These are phyloP conservation scores for Thecocarcelia acutangulata DNA, from an alignment of 2,888 invertebrate species.

Conservation along the genomic window DNA sequence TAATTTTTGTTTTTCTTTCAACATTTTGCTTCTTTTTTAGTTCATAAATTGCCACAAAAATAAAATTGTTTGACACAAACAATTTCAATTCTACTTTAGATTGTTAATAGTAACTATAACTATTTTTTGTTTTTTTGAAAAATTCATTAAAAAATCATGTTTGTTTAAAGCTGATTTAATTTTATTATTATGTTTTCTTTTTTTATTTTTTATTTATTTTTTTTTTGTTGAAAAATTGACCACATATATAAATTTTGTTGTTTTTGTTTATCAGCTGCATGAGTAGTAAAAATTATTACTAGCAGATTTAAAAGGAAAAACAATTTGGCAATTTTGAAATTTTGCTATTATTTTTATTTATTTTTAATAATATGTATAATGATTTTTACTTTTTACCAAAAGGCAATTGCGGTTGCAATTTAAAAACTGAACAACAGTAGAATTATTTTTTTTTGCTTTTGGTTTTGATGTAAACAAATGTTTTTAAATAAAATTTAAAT, in stretches of 20 bases:
- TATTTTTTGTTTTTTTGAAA: neutral
- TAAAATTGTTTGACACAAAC: constrained; percentile 54
- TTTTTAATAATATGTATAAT: constrained; percentile 21
- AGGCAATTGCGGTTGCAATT: constrained; percentile 31
- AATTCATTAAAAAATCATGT: constrained; percentile 54
- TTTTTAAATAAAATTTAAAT: constrained; percentile 22
- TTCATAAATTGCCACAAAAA: constrained; percentile 40
- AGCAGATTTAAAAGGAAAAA: constrained; percentile 15
- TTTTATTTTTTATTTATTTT: neutral
- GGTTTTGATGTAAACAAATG: neutral
- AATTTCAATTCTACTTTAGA: constrained; percentile 34
- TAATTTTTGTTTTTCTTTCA: neutral
- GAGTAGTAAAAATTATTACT: neutral
- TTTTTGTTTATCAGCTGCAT: constrained; percentile 31
- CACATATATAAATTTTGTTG: constrained; percentile 40
- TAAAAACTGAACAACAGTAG: constrained; percentile 24
- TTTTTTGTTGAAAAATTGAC: constrained; percentile 16
- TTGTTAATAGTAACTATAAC: neutral
- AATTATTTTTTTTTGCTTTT: constrained; percentile 25
- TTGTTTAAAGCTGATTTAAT: constrained; percentile 44
- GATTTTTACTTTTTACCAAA: constrained; percentile 26
- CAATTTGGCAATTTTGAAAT: constrained; percentile 49
- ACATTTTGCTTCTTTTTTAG: neutral
- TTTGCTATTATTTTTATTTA: neutral
- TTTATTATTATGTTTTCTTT: neutral